A percentile compares a stretch with the other conserved stretches of the same genome.
phyloP scores from a whole-genome alignment of 2,888 invertebrate genomes.

The Caenorhabditis zanzibari region DNA sequence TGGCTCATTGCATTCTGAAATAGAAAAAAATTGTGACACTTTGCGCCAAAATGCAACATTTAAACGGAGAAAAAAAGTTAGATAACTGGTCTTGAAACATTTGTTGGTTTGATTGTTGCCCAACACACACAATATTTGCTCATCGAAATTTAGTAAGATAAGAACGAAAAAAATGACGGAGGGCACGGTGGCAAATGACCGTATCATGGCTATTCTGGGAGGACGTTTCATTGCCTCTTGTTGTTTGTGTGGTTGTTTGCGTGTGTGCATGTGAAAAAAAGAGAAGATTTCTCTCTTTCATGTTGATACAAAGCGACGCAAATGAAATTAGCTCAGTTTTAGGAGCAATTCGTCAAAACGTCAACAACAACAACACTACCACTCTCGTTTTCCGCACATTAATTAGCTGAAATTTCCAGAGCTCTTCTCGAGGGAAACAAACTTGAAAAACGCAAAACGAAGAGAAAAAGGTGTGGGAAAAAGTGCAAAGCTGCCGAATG shows the following conservation, averaged over 20 bases:
- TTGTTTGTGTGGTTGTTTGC: slow-evolving; percentile 16
- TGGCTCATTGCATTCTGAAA: slow-evolving; percentile 55
- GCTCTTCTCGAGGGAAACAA: not conserved
- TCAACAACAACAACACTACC: slow-evolving; percentile 24
- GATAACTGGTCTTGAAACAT: slow-evolving; percentile 50
- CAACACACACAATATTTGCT: slow-evolving; percentile 26
- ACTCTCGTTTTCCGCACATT: slow-evolving; percentile 1
- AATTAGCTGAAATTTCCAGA: slow-evolving; percentile 43
- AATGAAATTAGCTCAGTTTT: slow-evolving; percentile 59
- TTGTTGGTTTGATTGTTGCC: slow-evolving; percentile 29
- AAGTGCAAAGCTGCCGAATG: slow-evolving; percentile 47
- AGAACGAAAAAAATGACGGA: slow-evolving; percentile 33
- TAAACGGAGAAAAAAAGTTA: slow-evolving; percentile 5
- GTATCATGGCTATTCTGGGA: not conserved
- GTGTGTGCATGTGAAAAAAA: not conserved
- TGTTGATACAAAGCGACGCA: slow-evolving; percentile 21
- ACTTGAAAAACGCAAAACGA: not conserved
- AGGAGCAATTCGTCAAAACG: slow-evolving; percentile 37
- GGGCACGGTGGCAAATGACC: slow-evolving; percentile 33
- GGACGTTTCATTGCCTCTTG: not conserved
- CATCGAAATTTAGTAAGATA: slow-evolving; percentile 18
- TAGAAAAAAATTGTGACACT: no score
- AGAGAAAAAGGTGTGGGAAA: slow-evolving; percentile 22
- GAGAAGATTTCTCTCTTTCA: slow-evolving; percentile 12
- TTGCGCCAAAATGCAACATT: slow-evolving; percentile 12